These are phyloP conservation scores for Clistopyga incitator DNA, from an alignment of 2,888 invertebrate genomes.

Conservation along the genomic window DNA sequence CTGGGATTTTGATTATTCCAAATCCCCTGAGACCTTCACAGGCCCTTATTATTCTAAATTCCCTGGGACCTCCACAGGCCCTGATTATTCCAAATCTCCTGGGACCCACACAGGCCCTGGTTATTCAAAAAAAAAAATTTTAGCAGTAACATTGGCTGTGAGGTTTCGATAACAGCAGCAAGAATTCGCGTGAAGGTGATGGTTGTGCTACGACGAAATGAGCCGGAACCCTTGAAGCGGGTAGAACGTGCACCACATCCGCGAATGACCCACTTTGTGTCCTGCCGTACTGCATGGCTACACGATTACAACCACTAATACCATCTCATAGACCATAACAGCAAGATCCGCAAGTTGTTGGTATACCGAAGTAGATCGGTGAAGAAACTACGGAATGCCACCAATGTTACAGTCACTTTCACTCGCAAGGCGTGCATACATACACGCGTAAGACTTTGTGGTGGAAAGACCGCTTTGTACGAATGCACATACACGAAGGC, in stretches of 20 bases:
- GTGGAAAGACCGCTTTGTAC: constrained; percentile 24
- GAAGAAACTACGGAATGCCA: constrained; percentile 80
- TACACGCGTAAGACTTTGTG: constrained; percentile 17
- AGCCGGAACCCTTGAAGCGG: constrained; percentile 59
- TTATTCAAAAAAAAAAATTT: not conserved
- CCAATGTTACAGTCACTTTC: constrained; percentile 79
- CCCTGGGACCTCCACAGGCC: no score
- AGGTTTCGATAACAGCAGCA: not conserved
- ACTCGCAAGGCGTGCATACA: constrained; percentile 71
- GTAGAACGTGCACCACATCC: constrained; percentile 44
- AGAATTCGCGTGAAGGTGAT: constrained; percentile 36
- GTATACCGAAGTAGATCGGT: constrained; percentile 71
- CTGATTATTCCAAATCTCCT: no score
- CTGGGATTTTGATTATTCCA: no score
- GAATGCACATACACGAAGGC: constrained; percentile 31
- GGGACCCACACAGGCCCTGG: no score
- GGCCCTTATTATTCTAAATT: no score
- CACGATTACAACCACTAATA: constrained; percentile 4
- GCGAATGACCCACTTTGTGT: constrained; percentile 56
- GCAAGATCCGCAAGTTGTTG: constrained; percentile 55
- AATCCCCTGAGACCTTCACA: no score
- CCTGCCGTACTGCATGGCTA: not conserved
- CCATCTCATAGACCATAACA: constrained; percentile 38
- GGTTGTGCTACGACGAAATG: constrained; percentile 40
- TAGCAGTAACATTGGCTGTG: not conserved